These are phyloP conservation scores for Muraenolepis orangiensis DNA, from an alignment of 2,797 vertebrate genomes.

Conservation along the genomic window DNA sequence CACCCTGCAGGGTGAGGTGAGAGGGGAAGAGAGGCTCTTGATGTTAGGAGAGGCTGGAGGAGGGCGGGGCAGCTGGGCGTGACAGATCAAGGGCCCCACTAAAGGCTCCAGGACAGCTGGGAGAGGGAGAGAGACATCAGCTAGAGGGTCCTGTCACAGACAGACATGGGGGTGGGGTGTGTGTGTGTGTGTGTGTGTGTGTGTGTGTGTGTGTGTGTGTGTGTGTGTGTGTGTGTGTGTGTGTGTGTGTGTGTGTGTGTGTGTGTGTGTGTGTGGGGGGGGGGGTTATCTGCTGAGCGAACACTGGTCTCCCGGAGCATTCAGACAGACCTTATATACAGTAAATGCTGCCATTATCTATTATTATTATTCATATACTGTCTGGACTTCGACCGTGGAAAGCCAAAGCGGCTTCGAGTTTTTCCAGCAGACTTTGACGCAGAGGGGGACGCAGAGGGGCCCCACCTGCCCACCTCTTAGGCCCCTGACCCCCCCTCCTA, in stretches of 20 bases:
- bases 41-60: background rate
- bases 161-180: background rate
- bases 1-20: background rate
- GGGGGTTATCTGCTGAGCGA: too few species aligned
- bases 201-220: too few species aligned
- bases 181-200: too few species aligned
- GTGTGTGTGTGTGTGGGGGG: too few species aligned
- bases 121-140: background rate
- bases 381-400: too few species aligned
- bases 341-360: too few species aligned
- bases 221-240: too few species aligned
- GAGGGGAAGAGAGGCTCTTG: background rate
- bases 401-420: background rate
- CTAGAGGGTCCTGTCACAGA: background rate
- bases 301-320: too few species aligned
- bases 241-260: too few species aligned
- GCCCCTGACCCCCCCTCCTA: slow-evolving; percentile 56
- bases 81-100: background rate
- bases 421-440: background rate
- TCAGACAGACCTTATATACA: too few species aligned
- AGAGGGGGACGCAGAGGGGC: too few species aligned
- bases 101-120: background rate
- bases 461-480: slow-evolving; percentile 23
- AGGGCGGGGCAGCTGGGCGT: background rate
- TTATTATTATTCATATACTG: too few species aligned